A percentile compares a stretch with the other conserved stretches of the same genome.
Evolutionary conservation across 53 echinoderm and acorn worm species (phyloP).

Genomic region (Stichopus horrens): DNA sequence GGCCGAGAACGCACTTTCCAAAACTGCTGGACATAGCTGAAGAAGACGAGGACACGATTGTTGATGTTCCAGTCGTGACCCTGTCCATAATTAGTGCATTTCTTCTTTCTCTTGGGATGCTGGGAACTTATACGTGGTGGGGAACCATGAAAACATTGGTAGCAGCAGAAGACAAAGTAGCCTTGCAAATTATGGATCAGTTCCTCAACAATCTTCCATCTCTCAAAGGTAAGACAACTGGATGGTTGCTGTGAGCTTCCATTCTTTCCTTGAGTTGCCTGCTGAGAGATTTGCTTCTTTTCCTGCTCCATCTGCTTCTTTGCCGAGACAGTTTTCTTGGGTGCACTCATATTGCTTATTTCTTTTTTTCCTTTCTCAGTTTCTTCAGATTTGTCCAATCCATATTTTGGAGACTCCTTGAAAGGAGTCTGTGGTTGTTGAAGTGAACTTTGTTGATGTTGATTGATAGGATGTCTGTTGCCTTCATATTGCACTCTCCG

Average conservation of each 20-base stretch:
- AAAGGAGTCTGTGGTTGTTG: neutral
- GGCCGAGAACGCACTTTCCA: constrained; percentile 75
- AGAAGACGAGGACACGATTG: constrained; percentile 62
- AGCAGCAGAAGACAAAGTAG: constrained; percentile 67
- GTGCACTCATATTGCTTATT: no score
- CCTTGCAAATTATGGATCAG: constrained; percentile 48
- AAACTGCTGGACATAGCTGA: constrained; percentile 57
- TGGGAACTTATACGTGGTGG: constrained; percentile 61
- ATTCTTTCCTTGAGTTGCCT: neutral
- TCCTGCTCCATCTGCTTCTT: neutral
- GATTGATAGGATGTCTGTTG: neutral
- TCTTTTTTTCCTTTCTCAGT: no score
- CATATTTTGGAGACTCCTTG: neutral
- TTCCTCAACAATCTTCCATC: neutral
- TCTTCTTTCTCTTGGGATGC: constrained; percentile 20
- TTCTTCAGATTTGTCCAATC: no score
- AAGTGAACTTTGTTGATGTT: neutral
- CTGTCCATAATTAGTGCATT: constrained; percentile 58
- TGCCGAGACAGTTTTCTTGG: no score
- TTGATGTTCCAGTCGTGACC: constrained; percentile 67
- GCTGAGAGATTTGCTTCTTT: neutral
- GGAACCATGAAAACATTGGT: constrained; percentile 60
- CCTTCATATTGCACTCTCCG: neutral
- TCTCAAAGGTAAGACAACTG: neutral
- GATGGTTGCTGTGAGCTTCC: neutral